Percentiles rank a stretch among this genome's conserved stretches.
Conservation (phyloP, 1,140 invertebrate species). For the Aleiodes sp. region DNA sequence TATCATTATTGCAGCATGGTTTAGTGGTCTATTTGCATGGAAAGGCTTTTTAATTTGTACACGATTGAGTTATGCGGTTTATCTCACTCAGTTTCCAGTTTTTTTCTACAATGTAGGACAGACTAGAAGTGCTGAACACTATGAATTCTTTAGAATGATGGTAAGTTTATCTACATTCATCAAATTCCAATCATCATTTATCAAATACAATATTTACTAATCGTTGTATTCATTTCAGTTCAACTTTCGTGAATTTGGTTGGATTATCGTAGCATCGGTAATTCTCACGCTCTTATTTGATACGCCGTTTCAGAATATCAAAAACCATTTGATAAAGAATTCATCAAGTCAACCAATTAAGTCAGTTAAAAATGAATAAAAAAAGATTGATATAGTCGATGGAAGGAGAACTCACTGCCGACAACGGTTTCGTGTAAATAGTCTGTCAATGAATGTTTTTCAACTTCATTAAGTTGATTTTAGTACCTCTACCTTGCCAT, state of each 20-base stretch:
- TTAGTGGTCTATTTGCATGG: conserved; percentile 69
- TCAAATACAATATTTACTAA: conserved; percentile 21
- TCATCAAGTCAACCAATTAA: too few relatives aligned
- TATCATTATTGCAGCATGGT: conserved; percentile 57
- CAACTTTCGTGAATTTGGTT: conserved; percentile 68
- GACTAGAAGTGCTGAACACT: conserved; percentile 66
- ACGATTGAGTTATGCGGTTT: conserved; percentile 73
- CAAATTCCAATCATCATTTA: not conserved
- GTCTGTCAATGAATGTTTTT: not conserved
- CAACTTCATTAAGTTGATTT: not conserved
- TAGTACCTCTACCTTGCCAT: not conserved
- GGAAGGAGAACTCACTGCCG: not conserved
- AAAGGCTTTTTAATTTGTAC: conserved; percentile 72
- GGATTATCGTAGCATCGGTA: conserved; percentile 69
- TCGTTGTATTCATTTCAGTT: conserved; percentile 61
- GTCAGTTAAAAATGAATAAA: conserved; percentile 49
- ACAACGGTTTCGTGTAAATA: not conserved
- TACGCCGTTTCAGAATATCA: conserved; percentile 75
- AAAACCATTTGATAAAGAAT: conserved; percentile 63
- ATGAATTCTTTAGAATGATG: conserved; percentile 66
- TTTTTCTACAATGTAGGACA: conserved; percentile 75
- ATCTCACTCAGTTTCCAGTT: conserved; percentile 75
- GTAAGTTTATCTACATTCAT: conserved; percentile 50
- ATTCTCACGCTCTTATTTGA: conserved; percentile 74
- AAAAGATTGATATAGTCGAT: not conserved